These are phyloP conservation scores for Threskiornis aethiopicus DNA, from an alignment of 2,797 vertebrate species.

Conservation along the genomic window DNA sequence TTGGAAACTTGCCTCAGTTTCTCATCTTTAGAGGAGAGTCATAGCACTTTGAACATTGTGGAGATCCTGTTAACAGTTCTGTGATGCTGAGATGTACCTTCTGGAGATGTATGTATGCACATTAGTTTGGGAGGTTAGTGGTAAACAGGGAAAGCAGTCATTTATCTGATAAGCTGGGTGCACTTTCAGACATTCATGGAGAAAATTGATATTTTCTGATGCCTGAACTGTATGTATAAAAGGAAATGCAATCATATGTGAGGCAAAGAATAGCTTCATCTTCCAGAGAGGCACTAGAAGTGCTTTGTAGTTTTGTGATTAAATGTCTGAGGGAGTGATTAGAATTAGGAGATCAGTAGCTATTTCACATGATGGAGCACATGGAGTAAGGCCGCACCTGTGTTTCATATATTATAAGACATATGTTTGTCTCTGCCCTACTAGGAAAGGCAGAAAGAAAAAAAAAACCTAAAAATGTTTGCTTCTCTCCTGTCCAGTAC, in stretches of 20 bases:
- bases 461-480: not conserved
- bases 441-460: not conserved
- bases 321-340: not conserved
- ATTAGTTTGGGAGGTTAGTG: not conserved
- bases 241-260: not conserved
- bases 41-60: not conserved
- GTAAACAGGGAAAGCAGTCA: not conserved
- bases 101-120: not conserved
- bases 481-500: not conserved
- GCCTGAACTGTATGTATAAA: not conserved
- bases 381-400: not conserved
- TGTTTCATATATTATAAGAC: not conserved
- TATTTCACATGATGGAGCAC: not conserved
- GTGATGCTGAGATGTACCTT: not conserved
- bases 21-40: not conserved
- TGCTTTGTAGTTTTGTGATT: not conserved
- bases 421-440: not conserved
- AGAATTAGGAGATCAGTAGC: not conserved
- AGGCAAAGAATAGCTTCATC: not conserved
- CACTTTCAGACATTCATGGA: not conserved
- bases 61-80: not conserved
- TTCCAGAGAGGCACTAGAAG: not conserved
- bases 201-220: not conserved
- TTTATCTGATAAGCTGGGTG: not conserved
- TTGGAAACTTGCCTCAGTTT: not conserved